These are phyloP conservation scores for Cladorhizidae sp. DNA, from an alignment of 37 sponge, comb jelly and placozoan species.

Conservation along the genomic window DNA sequence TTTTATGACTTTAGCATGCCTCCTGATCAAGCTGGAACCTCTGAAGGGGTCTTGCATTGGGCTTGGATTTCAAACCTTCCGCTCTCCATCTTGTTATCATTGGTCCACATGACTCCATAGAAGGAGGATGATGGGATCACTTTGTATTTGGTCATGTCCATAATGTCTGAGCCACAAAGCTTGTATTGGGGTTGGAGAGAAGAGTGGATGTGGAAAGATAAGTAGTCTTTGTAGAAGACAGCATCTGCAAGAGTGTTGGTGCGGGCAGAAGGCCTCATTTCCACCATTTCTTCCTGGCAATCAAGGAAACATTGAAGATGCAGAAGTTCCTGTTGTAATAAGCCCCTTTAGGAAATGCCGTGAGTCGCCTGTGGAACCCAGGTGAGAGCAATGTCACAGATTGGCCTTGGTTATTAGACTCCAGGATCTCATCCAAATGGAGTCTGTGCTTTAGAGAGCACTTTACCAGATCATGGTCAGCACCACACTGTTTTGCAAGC, in stretches of 20 bases:
- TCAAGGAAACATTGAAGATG: neutral
- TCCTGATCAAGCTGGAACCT: too few relatives aligned
- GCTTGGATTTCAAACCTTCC: neutral
- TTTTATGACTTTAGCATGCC: too few relatives aligned
- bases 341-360: neutral
- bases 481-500: neutral
- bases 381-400: conserved; percentile 4
- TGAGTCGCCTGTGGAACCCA: neutral
- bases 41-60: neutral
- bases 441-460: neutral
- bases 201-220: neutral
- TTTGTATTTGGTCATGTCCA: neutral
- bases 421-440: neutral
- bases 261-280: neutral
- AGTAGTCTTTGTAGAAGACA: neutral
- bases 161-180: conserved; percentile 1
- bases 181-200: neutral
- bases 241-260: neutral
- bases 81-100: neutral
- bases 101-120: conserved; percentile 1
- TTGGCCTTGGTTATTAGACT: neutral
- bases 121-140: neutral
- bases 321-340: conserved; percentile 7
- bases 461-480: neutral
- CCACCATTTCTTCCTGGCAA: neutral